Base-by-base conservation (phyloP, 2,888 invertebrate genomes). In the Idaea dimidiata region DNA sequence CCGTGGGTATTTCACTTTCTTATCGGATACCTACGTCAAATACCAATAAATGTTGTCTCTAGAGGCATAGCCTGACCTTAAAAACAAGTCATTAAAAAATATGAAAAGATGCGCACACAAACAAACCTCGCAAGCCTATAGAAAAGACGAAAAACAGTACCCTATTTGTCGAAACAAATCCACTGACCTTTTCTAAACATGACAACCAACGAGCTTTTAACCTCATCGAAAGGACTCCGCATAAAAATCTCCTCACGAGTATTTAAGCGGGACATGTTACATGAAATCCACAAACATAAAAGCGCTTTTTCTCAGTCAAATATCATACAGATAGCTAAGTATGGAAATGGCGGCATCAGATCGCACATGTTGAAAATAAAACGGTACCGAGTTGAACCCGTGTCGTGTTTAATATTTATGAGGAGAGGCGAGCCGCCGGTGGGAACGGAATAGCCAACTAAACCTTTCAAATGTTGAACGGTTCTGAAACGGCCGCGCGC, bases 371-470 rank as follows among this genome's bases (percentile, higher is more conserved):
- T 72, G 68, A 67, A 79, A 82, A 83, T 81, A 81, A 83, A 81
- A 81, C 72, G 72, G 76, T 73, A 61, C 71, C 61, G 71, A 74
- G 74, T 70, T 73, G 72, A 76, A 79, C 78, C 74, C 77, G 72
- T 75, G 77, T 79, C 67, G 76, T 78, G 77, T 80, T 84, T 78
- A 82, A 83, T 84, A 84, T 84, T 83, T 83, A 83, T 83, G 84
- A 83, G 77, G 63, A 72, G 66, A 64, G 71, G 71, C 70, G 60
- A 59, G 63, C 65, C 70, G 66, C 71, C 66, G 66, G 66, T 63
- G 70, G 68, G 73, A 66, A 70, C 74, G 77, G 78, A 81, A 83
- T 82, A 73, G 78, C 75, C 76, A 75, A 74, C 74, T 76, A 75
- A 80, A 83, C 83, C 72, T 83, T 83, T 74, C 74, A 76, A 72